Percentiles rank a stretch among this genome's conserved stretches.
Evolutionary conservation across 1,140 invertebrate genomes (phyloP).

Genomic region (Micrasema longulum): DNA sequence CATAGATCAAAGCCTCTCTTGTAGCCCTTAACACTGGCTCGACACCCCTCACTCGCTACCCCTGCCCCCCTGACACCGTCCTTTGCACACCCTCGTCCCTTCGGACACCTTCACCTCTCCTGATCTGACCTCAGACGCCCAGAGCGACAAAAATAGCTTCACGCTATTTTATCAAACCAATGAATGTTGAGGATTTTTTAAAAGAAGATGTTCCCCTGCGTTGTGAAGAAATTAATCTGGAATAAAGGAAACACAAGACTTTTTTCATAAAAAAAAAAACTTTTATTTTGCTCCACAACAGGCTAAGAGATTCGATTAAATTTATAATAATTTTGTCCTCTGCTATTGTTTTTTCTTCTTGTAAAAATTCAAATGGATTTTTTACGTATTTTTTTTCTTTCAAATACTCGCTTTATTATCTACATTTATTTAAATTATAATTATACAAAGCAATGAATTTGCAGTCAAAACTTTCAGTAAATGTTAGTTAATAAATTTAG

Average conservation of each 20-base stretch:
- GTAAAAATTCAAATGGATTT: too few species aligned
- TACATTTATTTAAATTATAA: too few species aligned
- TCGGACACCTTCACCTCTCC: conserved; percentile 33
- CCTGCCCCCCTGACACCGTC: not conserved
- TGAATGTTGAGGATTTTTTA: too few species aligned
- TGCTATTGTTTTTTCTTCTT: not conserved
- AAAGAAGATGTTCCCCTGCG: too few species aligned
- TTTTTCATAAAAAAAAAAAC: not conserved
- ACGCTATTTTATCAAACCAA: conserved; percentile 5
- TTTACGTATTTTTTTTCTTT: too few species aligned
- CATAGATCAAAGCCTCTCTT: conserved; percentile 31
- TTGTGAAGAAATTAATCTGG: too few species aligned
- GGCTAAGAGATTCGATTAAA: not conserved
- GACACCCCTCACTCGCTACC: not conserved
- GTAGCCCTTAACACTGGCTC: conserved; percentile 8
- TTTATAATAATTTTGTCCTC: not conserved
- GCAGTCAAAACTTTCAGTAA: too few species aligned
- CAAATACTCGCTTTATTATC: too few species aligned
- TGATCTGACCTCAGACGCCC: conserved; percentile 21
- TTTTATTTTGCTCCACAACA: not conserved
- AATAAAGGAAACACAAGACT: too few species aligned
- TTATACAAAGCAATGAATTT: too few species aligned
- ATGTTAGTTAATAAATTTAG: too few species aligned
- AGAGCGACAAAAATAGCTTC: conserved; percentile 13
- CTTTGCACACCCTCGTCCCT: not conserved